Base-by-base conservation (phyloP, 2,113 vertebrate genomes). In the Felis catus region DNA sequence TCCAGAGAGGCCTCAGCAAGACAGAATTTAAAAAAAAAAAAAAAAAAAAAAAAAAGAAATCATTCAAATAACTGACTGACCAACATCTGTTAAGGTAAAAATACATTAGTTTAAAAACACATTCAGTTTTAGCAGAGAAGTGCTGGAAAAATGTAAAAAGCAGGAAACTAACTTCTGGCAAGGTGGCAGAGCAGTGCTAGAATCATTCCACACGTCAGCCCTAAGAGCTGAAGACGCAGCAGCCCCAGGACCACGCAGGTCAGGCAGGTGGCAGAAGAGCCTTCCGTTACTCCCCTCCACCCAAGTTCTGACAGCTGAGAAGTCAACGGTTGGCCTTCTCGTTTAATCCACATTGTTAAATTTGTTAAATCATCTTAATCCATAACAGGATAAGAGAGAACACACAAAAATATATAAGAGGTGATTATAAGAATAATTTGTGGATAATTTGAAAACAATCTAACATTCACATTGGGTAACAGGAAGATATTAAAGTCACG, bases 401-500 rank as follows among this genome's bases (percentile, higher is more conserved):
- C 39, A 84, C 93, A 95, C 58, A 98, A 92, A 98, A 95, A 98
- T 97, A 98, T 93, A 96, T 84, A 98, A 31, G n/a, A 98, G 94
- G 96, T 23, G n/a, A 98, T 76, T 98, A 97, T 95, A 98, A 98
- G 88, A 98, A 98, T 91, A 96, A 94, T 98, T 98, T 95, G 97
- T 91, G 94, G 97, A 55, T 94, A 97, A 89, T 95, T 92, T 97
- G 91, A 91, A 93, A 95, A 96, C 93, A 97, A 97, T 97, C 92
- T 96, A 98, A 98, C 97, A 98, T 98, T 98, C 99, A 98, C 98
- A 98, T 98, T 27, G 66, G 96, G 92, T 98, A 98, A 98, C 93
- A 97, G 97, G 95, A 98, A 97, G 97, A 97, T 98, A 98, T 89
- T 97, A 97, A 97, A 97, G 78, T 98, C 98, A 96, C 58, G 96